Conservation (phyloP, 2,888 invertebrate species). For the Pterobdella sp. region DNA sequence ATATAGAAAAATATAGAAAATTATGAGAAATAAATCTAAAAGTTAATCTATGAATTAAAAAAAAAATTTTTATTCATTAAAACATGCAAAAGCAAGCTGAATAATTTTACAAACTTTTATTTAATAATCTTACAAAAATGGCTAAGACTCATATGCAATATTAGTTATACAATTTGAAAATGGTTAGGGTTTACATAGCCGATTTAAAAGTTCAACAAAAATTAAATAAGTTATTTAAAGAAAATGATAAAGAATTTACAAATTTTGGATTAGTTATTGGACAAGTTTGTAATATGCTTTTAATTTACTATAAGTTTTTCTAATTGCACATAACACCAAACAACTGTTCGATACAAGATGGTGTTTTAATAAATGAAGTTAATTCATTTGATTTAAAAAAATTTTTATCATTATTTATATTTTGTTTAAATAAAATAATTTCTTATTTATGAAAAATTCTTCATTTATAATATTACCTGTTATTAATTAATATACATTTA, state of each 20-base stretch:
- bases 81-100: no score
- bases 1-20: no score
- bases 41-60: no score
- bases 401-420: neutral
- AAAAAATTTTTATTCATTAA: no score
- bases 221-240: neutral
- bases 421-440: neutral
- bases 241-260: neutral
- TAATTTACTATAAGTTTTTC: neutral
- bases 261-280: slow-evolving; percentile 28
- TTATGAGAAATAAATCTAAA: no score
- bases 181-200: slow-evolving; percentile 27
- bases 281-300: slow-evolving; percentile 20
- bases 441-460: neutral
- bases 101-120: no score
- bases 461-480: neutral
- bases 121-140: no score
- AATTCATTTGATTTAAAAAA: neutral
- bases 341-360: neutral
- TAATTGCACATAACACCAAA: neutral
- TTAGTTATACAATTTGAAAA: slow-evolving; percentile 4
- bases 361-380: neutral
- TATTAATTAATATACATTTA: slow-evolving; percentile 40
- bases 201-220: slow-evolving; percentile 24
- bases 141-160: no score